Base-by-base conservation (phyloP, 2,888 invertebrate species). In the Meloe dianella region DNA sequence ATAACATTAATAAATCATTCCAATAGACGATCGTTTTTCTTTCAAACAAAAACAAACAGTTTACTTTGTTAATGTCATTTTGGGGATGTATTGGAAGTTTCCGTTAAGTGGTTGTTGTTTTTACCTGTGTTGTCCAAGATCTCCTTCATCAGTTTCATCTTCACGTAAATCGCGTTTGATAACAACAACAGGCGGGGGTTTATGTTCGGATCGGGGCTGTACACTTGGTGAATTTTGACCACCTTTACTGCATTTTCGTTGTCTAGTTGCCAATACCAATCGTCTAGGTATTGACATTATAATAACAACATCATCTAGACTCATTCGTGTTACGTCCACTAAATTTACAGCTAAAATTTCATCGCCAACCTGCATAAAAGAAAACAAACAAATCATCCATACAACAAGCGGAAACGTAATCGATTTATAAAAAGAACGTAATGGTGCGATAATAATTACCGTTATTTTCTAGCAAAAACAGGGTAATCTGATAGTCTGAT, bases 241-340 rank as follows among this genome's bases (percentile, higher is more conserved):
- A 30, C 82, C 82, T 69, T 86, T 85, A 73, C 84, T 85, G 83
- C 91, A 92, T 84, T 92, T 91, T 74, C 92, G 86, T 82, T 95
- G 95, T 78, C 96, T 89, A 72, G 97, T 97, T 77, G 96, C 96
- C 72, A 99, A 89, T 72, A 98, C 92, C 80, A 99, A 87, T 76
- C 98, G 90, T 80, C 97, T 89, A 7, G 99, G 98, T 86, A 99
- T 99, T 80, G 97, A 97, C 96, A 99, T 98, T 79, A 98, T 96
- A 80, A 98, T 96, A 75, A 99, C 99, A 72, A 99, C 99, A 84
- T 99, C 99, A 84, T 99, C 98, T 79, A 99, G 87, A 74, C 96
- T 96, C 97, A 98, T 98, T 79, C 94, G 91, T 72, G 96, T 93
- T 75, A 99, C 98, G 83, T 98, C 97, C 74, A 99, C 98, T 80